These are phyloP conservation scores for Malacoctenus gilli DNA, from an alignment of 2,797 vertebrate genomes.

Conservation along the genomic window DNA sequence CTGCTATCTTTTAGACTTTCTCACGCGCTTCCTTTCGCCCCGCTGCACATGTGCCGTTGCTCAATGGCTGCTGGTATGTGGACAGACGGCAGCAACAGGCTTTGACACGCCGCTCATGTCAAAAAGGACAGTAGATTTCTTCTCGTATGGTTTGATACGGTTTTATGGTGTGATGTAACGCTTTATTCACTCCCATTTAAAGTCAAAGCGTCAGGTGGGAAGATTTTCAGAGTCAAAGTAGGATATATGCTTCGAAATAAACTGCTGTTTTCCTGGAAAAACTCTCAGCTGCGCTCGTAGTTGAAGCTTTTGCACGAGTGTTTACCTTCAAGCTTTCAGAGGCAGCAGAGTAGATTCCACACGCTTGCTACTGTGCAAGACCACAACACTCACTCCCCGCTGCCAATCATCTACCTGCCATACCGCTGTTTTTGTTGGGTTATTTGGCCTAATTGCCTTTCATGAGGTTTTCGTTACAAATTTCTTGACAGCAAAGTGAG, in stretches of 20 bases:
- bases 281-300: too few species aligned
- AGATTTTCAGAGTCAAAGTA: too few species aligned
- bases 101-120: conserved; percentile 22
- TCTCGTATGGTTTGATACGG: too few species aligned
- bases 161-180: too few species aligned
- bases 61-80: conserved; percentile 45
- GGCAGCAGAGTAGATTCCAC: too few species aligned
- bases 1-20: not conserved
- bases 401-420: not conserved
- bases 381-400: not conserved
- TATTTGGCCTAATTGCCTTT: not conserved
- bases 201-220: too few species aligned
- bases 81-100: conserved; percentile 34
- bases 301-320: too few species aligned
- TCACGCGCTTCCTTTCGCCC: not conserved
- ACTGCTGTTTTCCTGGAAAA: too few species aligned
- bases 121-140: not conserved
- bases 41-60: conserved; percentile 9
- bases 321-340: too few species aligned
- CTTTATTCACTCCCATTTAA: too few species aligned
- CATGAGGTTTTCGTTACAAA: not conserved
- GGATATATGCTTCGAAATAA: too few species aligned
- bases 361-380: too few species aligned
- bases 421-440: conserved; percentile 3
- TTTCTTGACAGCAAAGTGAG: not conserved